Base-by-base conservation (phyloP, 2,888 invertebrate genomes). In the Acanthopleura granulata region DNA sequence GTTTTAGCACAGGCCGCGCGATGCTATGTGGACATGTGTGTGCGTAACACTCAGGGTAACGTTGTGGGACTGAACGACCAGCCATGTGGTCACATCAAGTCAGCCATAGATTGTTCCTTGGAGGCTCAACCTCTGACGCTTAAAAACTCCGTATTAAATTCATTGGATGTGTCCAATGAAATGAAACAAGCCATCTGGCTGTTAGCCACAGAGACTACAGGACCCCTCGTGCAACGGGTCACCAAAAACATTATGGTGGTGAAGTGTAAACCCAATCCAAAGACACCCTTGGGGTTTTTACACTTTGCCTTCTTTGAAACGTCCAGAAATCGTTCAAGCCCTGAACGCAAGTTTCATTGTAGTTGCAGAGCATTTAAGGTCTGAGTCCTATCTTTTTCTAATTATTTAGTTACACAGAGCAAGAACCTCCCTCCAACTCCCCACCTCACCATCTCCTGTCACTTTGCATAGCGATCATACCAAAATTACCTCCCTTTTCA, bases 191-290 rank as follows among this genome's bases (percentile, higher is more conserved):
- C 93, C 76, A 92, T 94, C 70, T 93, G 93, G 92, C 85, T 92
- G 27, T 86, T 94, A 76, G 93, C 93, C 0, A 92, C 92, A 14
- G 93, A 93, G 85, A 89, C 89, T 11, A 92, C 93, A 3, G 92
- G 93, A 6, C 93, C 94, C 0, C 88, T 94, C 25, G 94, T 94
- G 4, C 94, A 95, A 88, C 91, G 94, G 81, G 93, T 94, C 40
- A 94, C 94, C 0, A 94, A 93, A 86, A 93, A 93, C 84, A 93
- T 94, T 51, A 93, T 94, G 93, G 94, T 93, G 72, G 94, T 94
- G 0, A 94, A 93, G 86, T 94, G 94, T 86, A 93, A 93, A 88
- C 92, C 93, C 14, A 93, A 93, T 73, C 92, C 93, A 0, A 93
- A 93, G 80, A 93, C 94, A 86, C 94, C 94, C 0, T 91, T 94